Evolutionary conservation across 1,140 invertebrate species (phyloP).

Genomic region (Monomorium pharaonis): DNA sequence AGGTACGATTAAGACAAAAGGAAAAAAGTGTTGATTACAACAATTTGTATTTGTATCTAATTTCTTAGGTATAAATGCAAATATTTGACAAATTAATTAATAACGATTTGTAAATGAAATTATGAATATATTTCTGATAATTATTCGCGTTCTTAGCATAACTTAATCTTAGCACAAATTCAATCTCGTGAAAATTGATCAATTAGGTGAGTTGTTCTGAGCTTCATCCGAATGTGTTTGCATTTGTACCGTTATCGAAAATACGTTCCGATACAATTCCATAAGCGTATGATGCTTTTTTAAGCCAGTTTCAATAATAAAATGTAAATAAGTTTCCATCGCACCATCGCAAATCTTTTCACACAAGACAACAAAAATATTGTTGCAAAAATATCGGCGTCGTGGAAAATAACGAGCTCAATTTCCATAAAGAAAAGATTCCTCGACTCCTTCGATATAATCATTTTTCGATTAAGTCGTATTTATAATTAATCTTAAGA

Average conservation of each 20-base stretch:
- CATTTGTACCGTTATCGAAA: conserved; percentile 37
- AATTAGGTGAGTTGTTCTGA: conserved; percentile 33
- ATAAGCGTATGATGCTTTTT: conserved; percentile 57
- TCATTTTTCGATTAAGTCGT: not conserved
- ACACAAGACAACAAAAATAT: conserved; percentile 48
- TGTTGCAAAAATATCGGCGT: conserved; percentile 27
- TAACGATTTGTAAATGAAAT: not conserved
- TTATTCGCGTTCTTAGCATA: not conserved
- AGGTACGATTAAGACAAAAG: not conserved
- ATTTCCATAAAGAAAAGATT: conserved; percentile 7
- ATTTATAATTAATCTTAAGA: not conserved
- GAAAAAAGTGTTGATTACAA: not conserved
- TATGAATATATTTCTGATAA: not conserved
- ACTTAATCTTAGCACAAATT: conserved; percentile 5
- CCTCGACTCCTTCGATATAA: not conserved
- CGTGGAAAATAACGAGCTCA: conserved; percentile 39
- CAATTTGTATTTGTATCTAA: not conserved
- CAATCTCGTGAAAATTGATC: conserved; percentile 16
- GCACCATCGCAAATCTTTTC: conserved; percentile 41
- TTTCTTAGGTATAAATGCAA: not conserved
- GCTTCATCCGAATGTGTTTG: conserved; percentile 11
- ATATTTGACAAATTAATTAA: not conserved
- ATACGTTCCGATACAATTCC: conserved; percentile 45
- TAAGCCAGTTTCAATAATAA: conserved; percentile 54
- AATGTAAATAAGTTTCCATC: conserved; percentile 53